Base-by-base conservation (phyloP, 1,140 invertebrate species). In the Ylistrum balloti region DNA sequence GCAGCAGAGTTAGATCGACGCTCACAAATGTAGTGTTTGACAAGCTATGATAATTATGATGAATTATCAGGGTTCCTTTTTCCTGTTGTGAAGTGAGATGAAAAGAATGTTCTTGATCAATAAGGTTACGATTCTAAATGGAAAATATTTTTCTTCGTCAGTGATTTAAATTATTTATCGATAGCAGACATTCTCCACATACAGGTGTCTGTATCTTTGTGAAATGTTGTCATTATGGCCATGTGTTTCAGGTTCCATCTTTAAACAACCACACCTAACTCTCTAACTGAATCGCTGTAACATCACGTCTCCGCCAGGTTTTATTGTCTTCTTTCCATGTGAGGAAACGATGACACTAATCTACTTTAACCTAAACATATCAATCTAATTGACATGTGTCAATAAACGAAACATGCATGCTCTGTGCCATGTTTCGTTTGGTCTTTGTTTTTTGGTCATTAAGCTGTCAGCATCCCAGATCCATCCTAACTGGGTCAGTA, bases 331-430 rank as follows among this genome's bases (percentile, higher is more conserved):
- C 7, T 3, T 74, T 74, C 28, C 22, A 74, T 17, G n/a, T 74
- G 1, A 13, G 20, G 0, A 45, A 45, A 17, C 56, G 5, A 3
- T 74, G 56, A 74, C 56, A 74, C 56, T 74, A 74, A 74, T 74
- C 56, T 28, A 74, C 17, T 74, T 74, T n/a, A 74, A 17, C 56
- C 22, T 74, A 74, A 74, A n/a, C 15, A 74, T 28, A 74, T 28
- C 56, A 28, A 74, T 74, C 22, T 74, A 74, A 74, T 74, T n/a
- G 56, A 74, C 56, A 74, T 74, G 56, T 74, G 56, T 74, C 56
- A 74, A 28, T 28, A 74, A 74, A 74, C 56, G 20, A 22, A 56
- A 74, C 56, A 74, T 74, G 56, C 56, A 28, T 5, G 28, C 9
- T 74, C n/a, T 74, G 56, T 74, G 3, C 2, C 56, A 74, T 74